Conservation (phyloP, 2,113 vertebrate species). For the Aramus guarauna region DNA sequence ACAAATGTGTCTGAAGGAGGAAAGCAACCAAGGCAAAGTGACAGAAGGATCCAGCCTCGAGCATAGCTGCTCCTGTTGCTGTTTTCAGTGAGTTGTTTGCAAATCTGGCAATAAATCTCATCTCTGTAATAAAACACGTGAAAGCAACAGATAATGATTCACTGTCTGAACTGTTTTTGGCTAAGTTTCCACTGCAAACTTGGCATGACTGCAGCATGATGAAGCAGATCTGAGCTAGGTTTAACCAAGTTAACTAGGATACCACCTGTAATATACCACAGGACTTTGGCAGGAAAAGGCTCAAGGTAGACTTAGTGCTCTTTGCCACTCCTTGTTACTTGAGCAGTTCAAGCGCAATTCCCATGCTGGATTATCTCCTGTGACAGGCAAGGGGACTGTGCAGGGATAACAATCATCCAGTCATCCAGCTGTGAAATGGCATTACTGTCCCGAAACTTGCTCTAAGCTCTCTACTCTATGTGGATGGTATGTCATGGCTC, state of each 20-base stretch:
- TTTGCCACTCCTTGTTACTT: not conserved
- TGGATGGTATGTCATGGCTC: not conserved
- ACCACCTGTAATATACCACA: not conserved
- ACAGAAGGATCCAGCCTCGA: conserved; percentile 94
- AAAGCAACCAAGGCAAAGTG: conserved; percentile 92
- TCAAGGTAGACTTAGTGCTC: not conserved
- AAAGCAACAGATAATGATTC: not conserved
- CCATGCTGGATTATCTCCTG: not conserved
- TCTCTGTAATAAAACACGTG: conserved; percentile 79
- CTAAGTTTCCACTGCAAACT: not conserved
- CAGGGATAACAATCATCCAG: not conserved
- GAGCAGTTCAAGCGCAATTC: not conserved
- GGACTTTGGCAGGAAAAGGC: not conserved
- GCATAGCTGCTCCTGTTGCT: conserved; percentile 81
- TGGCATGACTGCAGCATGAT: not conserved
- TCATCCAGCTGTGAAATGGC: not conserved
- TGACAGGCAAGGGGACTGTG: not conserved
- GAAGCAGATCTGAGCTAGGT: not conserved
- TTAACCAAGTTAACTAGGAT: not conserved
- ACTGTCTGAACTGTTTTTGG: not conserved
- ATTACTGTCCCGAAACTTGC: not conserved
- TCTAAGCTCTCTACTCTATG: not conserved
- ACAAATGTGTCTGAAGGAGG: conserved; percentile 86
- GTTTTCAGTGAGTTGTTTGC: conserved; percentile 93
- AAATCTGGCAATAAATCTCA: conserved; percentile 99